These are phyloP conservation scores for Nasonovia ribisnigri DNA, from an alignment of 2,888 invertebrate genomes.

Conservation along the genomic window DNA sequence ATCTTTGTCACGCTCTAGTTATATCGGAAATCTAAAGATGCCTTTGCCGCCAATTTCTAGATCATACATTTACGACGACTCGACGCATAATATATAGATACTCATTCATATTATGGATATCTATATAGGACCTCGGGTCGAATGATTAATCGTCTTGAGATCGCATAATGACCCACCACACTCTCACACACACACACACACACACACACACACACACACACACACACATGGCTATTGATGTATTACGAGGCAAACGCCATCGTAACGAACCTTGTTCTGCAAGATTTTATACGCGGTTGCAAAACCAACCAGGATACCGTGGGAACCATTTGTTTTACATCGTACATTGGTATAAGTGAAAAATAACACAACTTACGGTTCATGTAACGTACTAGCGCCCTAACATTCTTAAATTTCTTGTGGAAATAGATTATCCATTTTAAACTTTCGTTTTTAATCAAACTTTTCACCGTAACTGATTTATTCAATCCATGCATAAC, in stretches of 20 bases:
- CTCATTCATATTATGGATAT: neutral
- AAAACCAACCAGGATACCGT: slow-evolving; percentile 54
- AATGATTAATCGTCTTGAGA: slow-evolving; percentile 58
- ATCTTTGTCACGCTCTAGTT: slow-evolving; percentile 53
- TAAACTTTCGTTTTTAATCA: slow-evolving; percentile 23
- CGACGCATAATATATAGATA: no score
- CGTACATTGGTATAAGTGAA: slow-evolving; percentile 41
- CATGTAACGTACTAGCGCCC: neutral
- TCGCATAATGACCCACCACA: slow-evolving; percentile 55
- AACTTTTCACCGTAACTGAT: slow-evolving; percentile 2
- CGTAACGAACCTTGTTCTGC: slow-evolving; percentile 56
- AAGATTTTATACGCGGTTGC: slow-evolving; percentile 57
- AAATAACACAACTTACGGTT: slow-evolving; percentile 6
- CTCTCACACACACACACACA: no score
- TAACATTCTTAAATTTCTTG: neutral
- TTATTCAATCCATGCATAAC: neutral
- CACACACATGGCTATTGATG: slow-evolving; percentile 1
- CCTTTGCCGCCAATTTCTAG: slow-evolving; percentile 40
- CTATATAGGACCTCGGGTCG: slow-evolving; percentile 39
- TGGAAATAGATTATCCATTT: neutral
- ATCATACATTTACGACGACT: neutral
- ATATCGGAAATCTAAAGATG: slow-evolving; percentile 24
- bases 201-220: neutral
- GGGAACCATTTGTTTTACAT: slow-evolving; percentile 55
- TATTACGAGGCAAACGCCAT: slow-evolving; percentile 54